Percentiles rank a stretch among this genome's conserved stretches.
phyloP scores from a whole-genome alignment of 1,140 invertebrate genomes.

The Drosophila repleta region DNA sequence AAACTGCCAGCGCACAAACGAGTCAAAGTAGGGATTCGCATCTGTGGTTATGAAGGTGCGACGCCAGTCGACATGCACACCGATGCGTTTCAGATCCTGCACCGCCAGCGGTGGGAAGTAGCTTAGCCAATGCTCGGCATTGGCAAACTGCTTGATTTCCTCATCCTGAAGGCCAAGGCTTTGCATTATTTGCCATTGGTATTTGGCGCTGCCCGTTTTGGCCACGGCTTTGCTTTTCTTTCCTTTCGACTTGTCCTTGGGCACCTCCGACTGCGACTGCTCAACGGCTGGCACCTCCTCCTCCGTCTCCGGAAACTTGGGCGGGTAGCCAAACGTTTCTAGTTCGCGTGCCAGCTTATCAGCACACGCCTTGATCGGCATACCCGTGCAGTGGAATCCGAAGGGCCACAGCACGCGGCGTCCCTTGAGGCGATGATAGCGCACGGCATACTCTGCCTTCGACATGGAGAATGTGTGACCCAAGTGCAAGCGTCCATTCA shows the following conservation, averaged over 20 bases:
- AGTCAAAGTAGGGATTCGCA: slow-evolving; percentile 98
- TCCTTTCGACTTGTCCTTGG: slow-evolving; percentile 98
- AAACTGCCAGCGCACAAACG: slow-evolving; percentile 99
- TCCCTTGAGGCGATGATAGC: slow-evolving; percentile 95
- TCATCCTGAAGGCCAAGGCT: slow-evolving; percentile 94
- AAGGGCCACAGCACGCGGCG: slow-evolving; percentile 98
- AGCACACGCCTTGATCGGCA: slow-evolving; percentile 98
- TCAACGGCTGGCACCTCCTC: slow-evolving; percentile 84
- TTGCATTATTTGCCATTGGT: slow-evolving; percentile 99
- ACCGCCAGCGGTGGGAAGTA: slow-evolving; percentile 98
- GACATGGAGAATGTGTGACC: slow-evolving; percentile 99
- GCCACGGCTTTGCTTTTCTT: slow-evolving; percentile 99
- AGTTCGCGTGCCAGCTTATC: slow-evolving; percentile 99
- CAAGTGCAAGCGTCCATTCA: slow-evolving; percentile 99
- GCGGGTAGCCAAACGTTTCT: slow-evolving; percentile 95
- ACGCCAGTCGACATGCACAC: slow-evolving; percentile 98
- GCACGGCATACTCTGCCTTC: slow-evolving; percentile 98
- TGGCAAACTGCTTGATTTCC: slow-evolving; percentile 97
- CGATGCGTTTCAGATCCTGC: slow-evolving; percentile 94
- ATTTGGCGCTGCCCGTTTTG: slow-evolving; percentile 95
- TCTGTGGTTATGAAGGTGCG: slow-evolving; percentile 99
- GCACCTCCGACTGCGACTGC: slow-evolving; percentile 85
- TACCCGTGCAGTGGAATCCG: slow-evolving; percentile 99
- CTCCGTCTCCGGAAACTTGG: slow-evolving; percentile 92
- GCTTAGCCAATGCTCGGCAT: slow-evolving; percentile 95